Evolutionary conservation across 2,888 invertebrate genomes (phyloP).

Genomic region (Limnephilus auricula): DNA sequence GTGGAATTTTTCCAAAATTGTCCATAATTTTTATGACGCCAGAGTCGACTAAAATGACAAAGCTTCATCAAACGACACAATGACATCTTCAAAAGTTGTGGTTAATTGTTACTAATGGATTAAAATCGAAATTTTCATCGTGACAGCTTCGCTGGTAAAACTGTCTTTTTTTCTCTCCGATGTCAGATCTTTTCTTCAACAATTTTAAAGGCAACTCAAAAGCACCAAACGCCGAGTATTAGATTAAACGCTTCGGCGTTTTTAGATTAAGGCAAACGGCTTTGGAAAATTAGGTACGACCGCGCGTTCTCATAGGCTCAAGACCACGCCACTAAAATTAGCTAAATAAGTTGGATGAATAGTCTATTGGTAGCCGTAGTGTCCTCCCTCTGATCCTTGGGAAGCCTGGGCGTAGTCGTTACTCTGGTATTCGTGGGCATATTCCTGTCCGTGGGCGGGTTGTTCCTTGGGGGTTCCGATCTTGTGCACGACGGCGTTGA

Average conservation of each 20-base stretch:
- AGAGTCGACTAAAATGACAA: constrained; percentile 16
- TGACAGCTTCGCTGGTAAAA: background rate
- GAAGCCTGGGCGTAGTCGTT: constrained; percentile 67
- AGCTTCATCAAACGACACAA: constrained; percentile 14
- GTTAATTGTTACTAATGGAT: background rate
- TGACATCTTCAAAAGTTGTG: background rate
- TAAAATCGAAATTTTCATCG: background rate
- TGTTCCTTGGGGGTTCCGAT: constrained; percentile 73
- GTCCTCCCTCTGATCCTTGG: constrained; percentile 49
- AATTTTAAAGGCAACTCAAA: background rate
- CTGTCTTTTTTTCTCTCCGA: background rate
- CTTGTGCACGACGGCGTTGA: constrained; percentile 79
- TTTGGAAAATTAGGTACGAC: constrained; percentile 11
- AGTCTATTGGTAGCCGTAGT: constrained; percentile 46
- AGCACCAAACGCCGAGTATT: background rate
- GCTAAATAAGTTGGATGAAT: background rate
- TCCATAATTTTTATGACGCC: constrained; percentile 2
- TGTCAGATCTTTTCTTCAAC: background rate
- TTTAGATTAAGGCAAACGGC: background rate
- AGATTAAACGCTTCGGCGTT: background rate
- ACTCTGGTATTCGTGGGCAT: constrained; percentile 65
- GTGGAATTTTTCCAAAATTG: background rate
- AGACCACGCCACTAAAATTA: background rate
- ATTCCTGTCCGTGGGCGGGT: constrained; percentile 68
- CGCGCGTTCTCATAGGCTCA: background rate